Percentiles rank a stretch among this genome's conserved stretches.
Evolutionary conservation across 2,888 invertebrate species (phyloP).

Genomic region (Ellobium chinense): DNA sequence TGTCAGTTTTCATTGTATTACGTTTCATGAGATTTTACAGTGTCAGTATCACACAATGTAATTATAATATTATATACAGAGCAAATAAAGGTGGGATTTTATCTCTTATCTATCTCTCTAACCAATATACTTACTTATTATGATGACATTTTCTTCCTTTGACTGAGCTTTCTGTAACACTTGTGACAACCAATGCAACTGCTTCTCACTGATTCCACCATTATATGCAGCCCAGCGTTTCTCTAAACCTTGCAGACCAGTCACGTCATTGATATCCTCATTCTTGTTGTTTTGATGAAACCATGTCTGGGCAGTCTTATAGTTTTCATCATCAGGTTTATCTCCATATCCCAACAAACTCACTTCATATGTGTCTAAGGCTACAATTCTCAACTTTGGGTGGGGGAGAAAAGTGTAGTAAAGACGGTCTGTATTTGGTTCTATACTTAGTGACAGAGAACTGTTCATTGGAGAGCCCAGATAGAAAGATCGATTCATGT

Average conservation of each 20-base stretch:
- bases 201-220: constrained; percentile 76
- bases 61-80: too few relatives aligned
- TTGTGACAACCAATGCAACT: constrained; percentile 75
- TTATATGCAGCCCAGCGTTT: constrained; percentile 76
- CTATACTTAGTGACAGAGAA: constrained; percentile 47
- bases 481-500: constrained; percentile 72
- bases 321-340: constrained; percentile 55
- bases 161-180: constrained; percentile 68
- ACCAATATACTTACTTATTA: constrained; percentile 70
- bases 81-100: too few relatives aligned
- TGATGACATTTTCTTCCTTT: constrained; percentile 73
- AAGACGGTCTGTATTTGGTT: constrained; percentile 45
- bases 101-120: background rate
- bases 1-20: too few relatives aligned
- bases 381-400: constrained; percentile 68
- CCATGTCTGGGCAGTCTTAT: constrained; percentile 61
- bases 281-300: constrained; percentile 70
- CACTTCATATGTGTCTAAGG: constrained; percentile 77
- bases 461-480: constrained; percentile 58
- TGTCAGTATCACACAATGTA: too few relatives aligned
- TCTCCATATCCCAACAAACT: constrained; percentile 71
- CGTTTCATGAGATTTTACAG: too few relatives aligned
- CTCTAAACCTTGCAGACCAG: constrained; percentile 65
- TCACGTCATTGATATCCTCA: constrained; percentile 68
- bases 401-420: constrained; percentile 74